Base-by-base conservation (phyloP, 2,113 vertebrate genomes). In the Desmodus rotundus region DNA sequence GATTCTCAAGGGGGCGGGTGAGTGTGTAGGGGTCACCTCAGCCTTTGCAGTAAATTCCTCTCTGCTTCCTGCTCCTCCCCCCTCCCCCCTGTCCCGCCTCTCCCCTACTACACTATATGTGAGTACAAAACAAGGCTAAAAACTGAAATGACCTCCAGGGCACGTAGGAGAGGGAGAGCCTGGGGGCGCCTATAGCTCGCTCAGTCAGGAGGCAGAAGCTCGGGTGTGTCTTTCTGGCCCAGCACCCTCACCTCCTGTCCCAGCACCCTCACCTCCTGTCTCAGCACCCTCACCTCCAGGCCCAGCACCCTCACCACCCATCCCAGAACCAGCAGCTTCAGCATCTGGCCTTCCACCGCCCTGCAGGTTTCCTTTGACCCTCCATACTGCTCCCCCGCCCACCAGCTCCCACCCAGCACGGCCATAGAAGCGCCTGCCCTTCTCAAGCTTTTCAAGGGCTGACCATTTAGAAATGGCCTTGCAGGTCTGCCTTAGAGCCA, bases 141-240 rank as follows among this genome's bases (percentile, higher is more conserved):
- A 89, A 76, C 24, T 36, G 72, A 74, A 68, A 87, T 43, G n/a
- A 17, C 67, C 50, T 31, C 56, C 63, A 22, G 16, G 14, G 13
- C 7, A 1, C 0, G 0, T 1, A 12, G 12, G 17, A n/a, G 41
- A 5, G 0, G 24, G 1, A 2, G 9, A 41, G 16, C 28, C 80
- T 13, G 8, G 6, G 5, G 24, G 20, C 4, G 0, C 45, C 38
- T 7, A 7, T 4, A 45, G 58, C 13, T 81, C 36, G 16, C 80
- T 43, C 4, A 33, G 36, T n/a, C 41, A 38, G 38, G 38, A 76
- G 26, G n/a, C 17, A 0, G 70, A 58, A 54, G 63, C 17, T 68
- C 22, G 26, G 24, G 26, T 61, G 26, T 61, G 58, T 61, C 20
- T 4, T 0, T 43, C 14, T 1, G 22, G 24, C 24, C 14, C 31